phyloP scores from a whole-genome alignment of 2,113 vertebrate genomes.

The Stomatorhinus ivindoensis region DNA sequence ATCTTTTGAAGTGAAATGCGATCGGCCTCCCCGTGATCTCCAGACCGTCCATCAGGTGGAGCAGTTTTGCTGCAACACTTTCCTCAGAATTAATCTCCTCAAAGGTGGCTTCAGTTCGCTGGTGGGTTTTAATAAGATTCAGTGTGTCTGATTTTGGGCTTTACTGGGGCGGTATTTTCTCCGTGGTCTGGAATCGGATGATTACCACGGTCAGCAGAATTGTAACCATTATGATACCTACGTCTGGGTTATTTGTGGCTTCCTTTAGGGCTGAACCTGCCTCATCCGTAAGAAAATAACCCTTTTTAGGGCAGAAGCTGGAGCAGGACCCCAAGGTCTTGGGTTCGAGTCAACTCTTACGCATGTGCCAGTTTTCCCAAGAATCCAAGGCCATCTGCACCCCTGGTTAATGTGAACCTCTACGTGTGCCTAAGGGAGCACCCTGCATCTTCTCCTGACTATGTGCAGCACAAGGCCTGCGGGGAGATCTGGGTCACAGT shows the following conservation, averaged over 20 bases:
- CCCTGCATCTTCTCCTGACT: background rate
- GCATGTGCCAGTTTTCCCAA: background rate
- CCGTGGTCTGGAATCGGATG: background rate
- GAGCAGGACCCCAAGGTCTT: background rate
- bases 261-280: background rate
- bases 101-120: background rate
- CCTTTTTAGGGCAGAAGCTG: background rate
- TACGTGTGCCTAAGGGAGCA: background rate
- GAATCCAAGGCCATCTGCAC: background rate
- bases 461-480: background rate
- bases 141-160: background rate
- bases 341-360: background rate
- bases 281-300: background rate
- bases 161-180: background rate
- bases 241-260: background rate
- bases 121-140: background rate
- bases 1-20: background rate
- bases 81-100: background rate
- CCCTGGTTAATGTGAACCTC: background rate
- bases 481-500: background rate
- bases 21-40: background rate
- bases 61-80: background rate
- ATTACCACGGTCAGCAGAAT: background rate
- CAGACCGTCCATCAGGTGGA: conserved; percentile 1
- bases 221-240: background rate